Base-by-base conservation (phyloP, 2,888 invertebrate genomes). In the Abrostola triplasia region DNA sequence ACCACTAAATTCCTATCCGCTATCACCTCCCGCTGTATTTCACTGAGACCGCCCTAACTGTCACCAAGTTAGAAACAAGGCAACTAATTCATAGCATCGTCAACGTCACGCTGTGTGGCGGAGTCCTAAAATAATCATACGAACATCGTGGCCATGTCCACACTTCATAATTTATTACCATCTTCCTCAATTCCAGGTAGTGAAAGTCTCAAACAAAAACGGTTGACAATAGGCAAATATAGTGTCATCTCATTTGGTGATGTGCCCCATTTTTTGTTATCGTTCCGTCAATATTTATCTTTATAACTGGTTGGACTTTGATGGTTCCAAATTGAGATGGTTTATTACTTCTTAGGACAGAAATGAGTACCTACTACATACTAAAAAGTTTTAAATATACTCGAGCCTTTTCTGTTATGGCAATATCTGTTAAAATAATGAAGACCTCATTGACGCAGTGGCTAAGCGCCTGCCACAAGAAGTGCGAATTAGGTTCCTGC, bases 221-320 rank as follows among this genome's bases (percentile, higher is more conserved):
- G 76, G 88, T 89, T 90, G 90, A 90, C 90, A 84, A 83, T 84
- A 84, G 75, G 82, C 90, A 93, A 92, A 93, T 92, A 92, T 91
- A 91, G 86, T 63, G 77, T 73, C 80, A 76, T 84, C 84, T 85
- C 84, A 74, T 85, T 86, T 82, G 74, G 83, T 82, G 84, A 86
- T 85, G 86, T 89, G 89, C 88, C 88, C 91, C 87, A 91, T 90
- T 92, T 88, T 84, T 83, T 84, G 87, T 90, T 90, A 91, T 91
- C 91, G 84, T 85, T 47, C 79, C 86, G 83, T 84, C 88, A 92
- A 92, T 92, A 90, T 92, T 92, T 90, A 76, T 82, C 84, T 89
- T 90, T 90, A 88, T 88, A 89, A 87, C 85, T 77, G 76, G 81
- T 79, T 84, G 76, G 77, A 81, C 77, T 81, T 82, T 79, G 68